These are phyloP conservation scores for Pomatorhinus ruficollis DNA, from an alignment of 2,113 vertebrate species.

Conservation along the genomic window DNA sequence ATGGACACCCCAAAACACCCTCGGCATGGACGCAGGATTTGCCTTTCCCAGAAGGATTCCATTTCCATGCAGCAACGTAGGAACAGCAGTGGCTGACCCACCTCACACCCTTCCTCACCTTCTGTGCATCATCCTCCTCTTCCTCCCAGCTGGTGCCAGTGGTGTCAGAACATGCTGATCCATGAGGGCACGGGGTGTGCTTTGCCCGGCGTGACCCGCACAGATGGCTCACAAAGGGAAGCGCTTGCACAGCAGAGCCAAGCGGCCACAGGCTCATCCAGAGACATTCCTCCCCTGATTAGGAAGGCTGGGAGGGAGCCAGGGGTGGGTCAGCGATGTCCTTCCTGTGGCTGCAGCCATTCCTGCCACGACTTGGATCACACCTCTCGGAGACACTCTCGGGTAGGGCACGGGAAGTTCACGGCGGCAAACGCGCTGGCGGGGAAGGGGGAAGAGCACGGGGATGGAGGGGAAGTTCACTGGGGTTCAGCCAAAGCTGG, in stretches of 20 bases:
- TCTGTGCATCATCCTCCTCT: not conserved
- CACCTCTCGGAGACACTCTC: not conserved
- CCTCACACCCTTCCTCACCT: not conserved
- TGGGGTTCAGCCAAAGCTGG: not conserved
- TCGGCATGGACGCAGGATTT: rapidly evolving
- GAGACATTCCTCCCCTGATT: conserved; percentile 40
- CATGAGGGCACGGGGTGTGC: not conserved
- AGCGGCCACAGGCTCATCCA: not conserved
- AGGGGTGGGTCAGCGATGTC: conserved; percentile 3
- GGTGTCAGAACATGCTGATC: not conserved
- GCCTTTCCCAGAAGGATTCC: not conserved
- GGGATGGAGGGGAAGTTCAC: conserved; percentile 45
- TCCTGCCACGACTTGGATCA: not conserved
- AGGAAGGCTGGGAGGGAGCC: conserved; percentile 32
- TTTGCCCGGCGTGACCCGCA: not conserved
- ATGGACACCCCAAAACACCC: not conserved
- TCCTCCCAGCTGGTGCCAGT: not conserved
- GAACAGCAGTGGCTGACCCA: not conserved
- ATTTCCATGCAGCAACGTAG: rapidly evolving
- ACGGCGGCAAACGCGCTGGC: not conserved
- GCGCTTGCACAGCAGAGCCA: not conserved
- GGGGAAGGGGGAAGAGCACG: not conserved
- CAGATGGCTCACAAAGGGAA: conserved; percentile 16
- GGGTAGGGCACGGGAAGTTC: conserved; percentile 50
- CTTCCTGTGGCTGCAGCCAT: conserved; percentile 10